phyloP scores from a whole-genome alignment of 2,113 vertebrate species.

The Nycticryphes semicollaris region DNA sequence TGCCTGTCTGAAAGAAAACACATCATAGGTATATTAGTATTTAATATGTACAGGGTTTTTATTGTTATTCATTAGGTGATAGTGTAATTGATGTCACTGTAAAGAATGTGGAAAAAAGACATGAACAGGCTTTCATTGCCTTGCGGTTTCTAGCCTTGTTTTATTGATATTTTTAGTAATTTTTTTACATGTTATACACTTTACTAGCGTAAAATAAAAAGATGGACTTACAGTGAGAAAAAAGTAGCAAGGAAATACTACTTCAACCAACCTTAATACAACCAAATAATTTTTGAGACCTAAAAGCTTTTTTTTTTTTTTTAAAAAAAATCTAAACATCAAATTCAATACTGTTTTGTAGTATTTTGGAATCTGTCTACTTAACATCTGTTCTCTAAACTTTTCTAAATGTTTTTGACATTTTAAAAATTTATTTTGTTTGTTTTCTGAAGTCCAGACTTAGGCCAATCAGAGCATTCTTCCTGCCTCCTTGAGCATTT shows the following conservation, averaged over 20 bases:
- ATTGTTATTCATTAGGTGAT: background rate
- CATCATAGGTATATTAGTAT: background rate
- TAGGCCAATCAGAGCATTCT: background rate
- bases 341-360: background rate
- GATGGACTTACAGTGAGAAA: background rate
- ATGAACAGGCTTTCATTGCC: background rate
- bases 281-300: background rate
- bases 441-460: background rate
- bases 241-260: background rate
- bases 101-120: background rate
- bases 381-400: background rate
- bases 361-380: background rate
- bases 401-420: background rate
- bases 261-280: background rate
- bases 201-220: background rate
- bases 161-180: background rate
- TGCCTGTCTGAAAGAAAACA: background rate
- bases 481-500: background rate
- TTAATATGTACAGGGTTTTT: background rate
- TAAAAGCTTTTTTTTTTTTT: background rate
- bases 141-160: background rate
- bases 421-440: background rate
- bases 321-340: background rate
- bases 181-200: background rate
- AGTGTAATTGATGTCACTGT: background rate